phyloP scores from a whole-genome alignment of 2,888 invertebrate genomes.

The Xestia c-nigrum region DNA sequence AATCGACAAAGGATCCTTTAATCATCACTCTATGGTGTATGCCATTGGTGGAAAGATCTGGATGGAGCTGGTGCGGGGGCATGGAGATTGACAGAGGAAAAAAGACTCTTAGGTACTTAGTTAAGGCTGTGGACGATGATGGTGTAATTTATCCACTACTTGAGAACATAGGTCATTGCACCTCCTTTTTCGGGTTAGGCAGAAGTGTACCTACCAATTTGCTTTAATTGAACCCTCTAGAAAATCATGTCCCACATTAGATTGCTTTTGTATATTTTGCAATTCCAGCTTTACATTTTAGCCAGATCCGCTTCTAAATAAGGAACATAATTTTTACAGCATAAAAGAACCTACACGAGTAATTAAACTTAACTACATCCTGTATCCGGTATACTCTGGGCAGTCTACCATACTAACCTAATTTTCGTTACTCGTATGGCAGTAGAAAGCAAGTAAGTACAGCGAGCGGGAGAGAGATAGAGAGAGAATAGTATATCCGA shows the following conservation, averaged over 20 bases:
- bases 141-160: too few species aligned
- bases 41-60: neutral
- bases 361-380: slow-evolving; percentile 37
- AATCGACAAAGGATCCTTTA: too few species aligned
- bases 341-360: slow-evolving; percentile 29
- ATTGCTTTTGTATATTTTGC: neutral
- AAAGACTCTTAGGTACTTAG: too few species aligned
- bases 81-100: too few species aligned
- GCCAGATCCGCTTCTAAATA: neutral
- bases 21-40: neutral
- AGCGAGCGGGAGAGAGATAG: neutral
- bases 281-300: neutral
- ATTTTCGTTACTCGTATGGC: slow-evolving; percentile 1
- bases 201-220: too few species aligned
- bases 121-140: too few species aligned
- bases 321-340: slow-evolving; percentile 1
- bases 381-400: slow-evolving; percentile 7
- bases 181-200: too few species aligned
- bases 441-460: neutral
- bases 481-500: neutral
- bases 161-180: too few species aligned
- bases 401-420: slow-evolving; percentile 15
- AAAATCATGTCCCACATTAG: neutral
- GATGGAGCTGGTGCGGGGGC: neutral
- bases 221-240: neutral